Percentiles rank a stretch among this genome's conserved stretches.
Conservation (phyloP, 2,113 vertebrate species). For the Hippocampus mohnikei region DNA sequence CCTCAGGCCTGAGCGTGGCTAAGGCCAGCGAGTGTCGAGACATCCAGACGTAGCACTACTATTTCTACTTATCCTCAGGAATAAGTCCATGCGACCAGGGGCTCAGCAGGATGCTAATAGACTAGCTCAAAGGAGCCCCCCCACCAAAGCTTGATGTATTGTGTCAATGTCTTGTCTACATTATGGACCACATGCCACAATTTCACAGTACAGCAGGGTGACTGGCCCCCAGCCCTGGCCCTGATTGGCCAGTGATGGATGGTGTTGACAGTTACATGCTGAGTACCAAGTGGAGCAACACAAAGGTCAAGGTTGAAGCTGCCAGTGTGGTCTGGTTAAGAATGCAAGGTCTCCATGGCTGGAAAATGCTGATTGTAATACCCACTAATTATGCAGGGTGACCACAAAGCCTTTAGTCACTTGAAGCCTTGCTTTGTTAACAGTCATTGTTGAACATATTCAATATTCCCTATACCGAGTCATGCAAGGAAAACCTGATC, state of each 20-base stretch:
- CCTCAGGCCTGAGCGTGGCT: slow-evolving; percentile 16
- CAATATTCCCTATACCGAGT: slow-evolving; percentile 14
- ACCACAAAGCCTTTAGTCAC: slow-evolving; percentile 44
- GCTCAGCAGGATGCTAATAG: slow-evolving; percentile 71
- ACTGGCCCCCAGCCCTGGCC: slow-evolving; percentile 31
- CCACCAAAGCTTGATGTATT: slow-evolving; percentile 60
- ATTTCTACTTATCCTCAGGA: slow-evolving; percentile 62
- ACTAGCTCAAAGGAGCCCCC: slow-evolving; percentile 61
- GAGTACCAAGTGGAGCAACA: slow-evolving; percentile 64
- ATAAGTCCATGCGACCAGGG: slow-evolving; percentile 59
- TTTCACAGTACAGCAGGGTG: slow-evolving; percentile 75
- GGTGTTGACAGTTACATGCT: slow-evolving; percentile 72
- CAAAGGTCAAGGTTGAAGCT: slow-evolving; percentile 71
- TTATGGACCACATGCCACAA: slow-evolving; percentile 79
- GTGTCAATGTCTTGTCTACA: slow-evolving; percentile 76
- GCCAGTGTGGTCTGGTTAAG: slow-evolving; percentile 60
- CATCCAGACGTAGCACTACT: slow-evolving; percentile 53
- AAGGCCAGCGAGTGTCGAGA: slow-evolving; percentile 29
- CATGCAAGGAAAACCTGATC: neutral
- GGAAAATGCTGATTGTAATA: slow-evolving; percentile 43
- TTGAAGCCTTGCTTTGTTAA: slow-evolving; percentile 35
- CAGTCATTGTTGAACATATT: neutral
- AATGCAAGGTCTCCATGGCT: slow-evolving; percentile 59
- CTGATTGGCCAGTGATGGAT: slow-evolving; percentile 62
- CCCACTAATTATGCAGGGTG: slow-evolving; percentile 31